Evolutionary conservation across 2,888 invertebrate genomes (phyloP).

Genomic region (Mayetiola destructor): DNA sequence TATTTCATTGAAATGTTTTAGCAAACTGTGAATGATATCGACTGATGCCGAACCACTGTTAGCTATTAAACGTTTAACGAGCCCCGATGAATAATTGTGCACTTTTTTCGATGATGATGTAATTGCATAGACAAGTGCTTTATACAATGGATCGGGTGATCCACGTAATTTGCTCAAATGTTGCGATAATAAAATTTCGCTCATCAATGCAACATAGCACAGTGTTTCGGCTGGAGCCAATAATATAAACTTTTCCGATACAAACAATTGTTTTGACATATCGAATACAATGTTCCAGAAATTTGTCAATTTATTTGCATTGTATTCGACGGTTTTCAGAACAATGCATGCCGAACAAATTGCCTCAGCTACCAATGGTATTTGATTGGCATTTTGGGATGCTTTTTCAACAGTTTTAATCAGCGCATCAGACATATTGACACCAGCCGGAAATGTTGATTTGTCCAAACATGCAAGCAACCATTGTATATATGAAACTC

Average conservation of each 20-base stretch:
- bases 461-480: slow-evolving; percentile 50
- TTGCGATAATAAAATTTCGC: slow-evolving; percentile 54
- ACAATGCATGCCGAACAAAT: slow-evolving; percentile 53
- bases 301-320: slow-evolving; percentile 36
- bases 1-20: slow-evolving; percentile 50
- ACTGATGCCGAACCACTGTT: slow-evolving; percentile 46
- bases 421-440: slow-evolving; percentile 46
- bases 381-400: slow-evolving; percentile 56
- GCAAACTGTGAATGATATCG: slow-evolving; percentile 45
- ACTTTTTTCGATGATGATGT: slow-evolving; percentile 47
- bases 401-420: slow-evolving; percentile 61
- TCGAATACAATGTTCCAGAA: slow-evolving; percentile 60
- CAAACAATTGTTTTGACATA: slow-evolving; percentile 62
- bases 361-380: slow-evolving; percentile 54
- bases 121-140: slow-evolving; percentile 54
- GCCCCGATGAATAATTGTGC: slow-evolving; percentile 45
- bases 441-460: slow-evolving; percentile 34
- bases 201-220: slow-evolving; percentile 55
- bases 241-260: slow-evolving; percentile 66
- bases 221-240: slow-evolving; percentile 56
- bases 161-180: slow-evolving; percentile 54
- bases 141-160: slow-evolving; percentile 48
- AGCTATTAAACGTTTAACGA: slow-evolving; percentile 46
- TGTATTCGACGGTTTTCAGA: slow-evolving; percentile 43
- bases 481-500: slow-evolving; percentile 65